Evolutionary conservation across 2,113 vertebrate genomes (phyloP).

Genomic region (Corythornis madagascariensis): DNA sequence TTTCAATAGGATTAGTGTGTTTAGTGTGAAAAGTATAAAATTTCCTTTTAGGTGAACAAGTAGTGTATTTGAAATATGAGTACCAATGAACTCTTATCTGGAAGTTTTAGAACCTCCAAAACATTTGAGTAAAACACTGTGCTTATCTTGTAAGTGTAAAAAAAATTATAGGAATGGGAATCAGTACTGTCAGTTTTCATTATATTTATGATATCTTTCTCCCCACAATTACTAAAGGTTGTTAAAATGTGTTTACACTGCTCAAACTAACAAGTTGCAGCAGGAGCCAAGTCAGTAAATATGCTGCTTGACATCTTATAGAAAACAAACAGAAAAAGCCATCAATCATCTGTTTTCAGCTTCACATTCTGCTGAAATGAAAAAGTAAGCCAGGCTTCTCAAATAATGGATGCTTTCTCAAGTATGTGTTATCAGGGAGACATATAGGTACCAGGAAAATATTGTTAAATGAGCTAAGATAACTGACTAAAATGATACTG

Average conservation of each 20-base stretch:
- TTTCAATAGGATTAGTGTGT: background rate
- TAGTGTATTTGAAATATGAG: background rate
- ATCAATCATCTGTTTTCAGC: conserved; percentile 58
- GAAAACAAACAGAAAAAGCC: conserved; percentile 74
- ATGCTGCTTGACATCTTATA: conserved; percentile 71
- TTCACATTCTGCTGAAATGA: conserved; percentile 14
- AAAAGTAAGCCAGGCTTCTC: conserved; percentile 26
- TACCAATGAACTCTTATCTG: background rate
- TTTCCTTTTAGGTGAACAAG: background rate
- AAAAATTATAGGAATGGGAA: conserved; percentile 35
- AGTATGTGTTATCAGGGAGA: conserved; percentile 44
- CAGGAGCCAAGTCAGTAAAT: conserved; percentile 54
- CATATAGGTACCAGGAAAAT: background rate
- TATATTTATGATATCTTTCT: conserved; percentile 43
- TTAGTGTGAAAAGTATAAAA: background rate
- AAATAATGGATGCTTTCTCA: conserved; percentile 55
- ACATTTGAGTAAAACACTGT: background rate
- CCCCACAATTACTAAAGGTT: conserved; percentile 58
- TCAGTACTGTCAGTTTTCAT: conserved; percentile 68
- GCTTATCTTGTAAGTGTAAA: background rate
- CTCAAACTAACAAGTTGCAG: conserved; percentile 69
- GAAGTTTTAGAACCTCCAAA: background rate
- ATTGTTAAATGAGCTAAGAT: conserved; percentile 67
- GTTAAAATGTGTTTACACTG: conserved; percentile 60
- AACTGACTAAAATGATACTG: conserved; percentile 23